These are phyloP conservation scores for Colinus virginianus DNA, from an alignment of 2,113 vertebrate species.

Conservation along the genomic window DNA sequence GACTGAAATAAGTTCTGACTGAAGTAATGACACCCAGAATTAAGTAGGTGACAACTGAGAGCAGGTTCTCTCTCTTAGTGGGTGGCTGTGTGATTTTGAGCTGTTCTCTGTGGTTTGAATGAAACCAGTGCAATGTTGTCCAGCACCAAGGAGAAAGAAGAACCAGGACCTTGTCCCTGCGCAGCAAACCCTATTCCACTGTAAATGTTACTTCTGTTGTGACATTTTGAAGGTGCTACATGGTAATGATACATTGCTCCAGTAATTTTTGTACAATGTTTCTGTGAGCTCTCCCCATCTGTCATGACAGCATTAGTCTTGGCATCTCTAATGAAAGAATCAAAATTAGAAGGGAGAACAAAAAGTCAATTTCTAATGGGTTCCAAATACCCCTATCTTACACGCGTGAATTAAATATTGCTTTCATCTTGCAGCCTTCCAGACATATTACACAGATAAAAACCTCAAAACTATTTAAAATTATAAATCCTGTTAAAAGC, in stretches of 20 bases:
- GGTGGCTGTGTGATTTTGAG: neutral
- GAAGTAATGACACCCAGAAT: neutral
- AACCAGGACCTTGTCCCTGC: neutral
- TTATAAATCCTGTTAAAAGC: constrained; percentile 62
- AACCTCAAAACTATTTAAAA: constrained; percentile 42
- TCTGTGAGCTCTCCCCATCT: constrained; percentile 67
- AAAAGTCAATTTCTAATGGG: constrained; percentile 64
- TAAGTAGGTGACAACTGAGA: neutral
- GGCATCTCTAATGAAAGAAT: constrained; percentile 71
- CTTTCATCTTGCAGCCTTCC: constrained; percentile 59
- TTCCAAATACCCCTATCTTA: constrained; percentile 65
- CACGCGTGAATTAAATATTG: constrained; percentile 66
- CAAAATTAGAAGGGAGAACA: constrained; percentile 69
- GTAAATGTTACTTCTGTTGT: constrained; percentile 44
- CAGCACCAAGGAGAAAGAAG: neutral
- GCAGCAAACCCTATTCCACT: neutral
- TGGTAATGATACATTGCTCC: constrained; percentile 64
- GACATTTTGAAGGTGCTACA: constrained; percentile 69
- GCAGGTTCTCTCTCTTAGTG: neutral
- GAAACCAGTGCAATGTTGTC: neutral
- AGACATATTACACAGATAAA: constrained; percentile 24
- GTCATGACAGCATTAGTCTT: constrained; percentile 70
- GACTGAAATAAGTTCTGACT: neutral
- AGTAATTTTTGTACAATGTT: constrained; percentile 66
- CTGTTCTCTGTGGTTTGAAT: neutral